These are phyloP conservation scores for Lepidothrix coronata DNA, from an alignment of 2,113 vertebrate genomes.

Conservation along the genomic window DNA sequence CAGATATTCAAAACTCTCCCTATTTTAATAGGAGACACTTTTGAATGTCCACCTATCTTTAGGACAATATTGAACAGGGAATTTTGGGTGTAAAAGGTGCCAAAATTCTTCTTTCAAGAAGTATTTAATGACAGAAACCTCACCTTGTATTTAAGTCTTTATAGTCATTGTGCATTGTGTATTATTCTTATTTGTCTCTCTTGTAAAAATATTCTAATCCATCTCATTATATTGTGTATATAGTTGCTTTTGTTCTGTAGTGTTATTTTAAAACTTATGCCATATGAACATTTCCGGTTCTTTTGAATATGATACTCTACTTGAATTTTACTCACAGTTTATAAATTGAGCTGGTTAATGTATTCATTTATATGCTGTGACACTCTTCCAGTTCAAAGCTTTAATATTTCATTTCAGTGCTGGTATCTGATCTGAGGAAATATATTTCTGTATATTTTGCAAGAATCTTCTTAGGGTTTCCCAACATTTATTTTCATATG, in stretches of 20 bases:
- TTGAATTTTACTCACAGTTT: constrained; percentile 7
- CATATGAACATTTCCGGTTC: neutral
- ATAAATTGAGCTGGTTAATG: constrained; percentile 7
- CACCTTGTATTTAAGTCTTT: neutral
- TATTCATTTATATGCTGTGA: constrained; percentile 10
- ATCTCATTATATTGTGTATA: neutral
- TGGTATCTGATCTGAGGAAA: constrained; percentile 12
- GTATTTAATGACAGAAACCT: neutral
- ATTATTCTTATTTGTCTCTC: neutral
- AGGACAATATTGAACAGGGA: neutral
- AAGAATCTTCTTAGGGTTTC: neutral
- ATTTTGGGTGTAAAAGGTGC: neutral
- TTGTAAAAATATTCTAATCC: neutral
- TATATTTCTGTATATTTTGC: neutral
- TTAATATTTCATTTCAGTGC: neutral
- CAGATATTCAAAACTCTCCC: neutral
- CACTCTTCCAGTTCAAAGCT: constrained; percentile 1
- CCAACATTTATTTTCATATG: neutral
- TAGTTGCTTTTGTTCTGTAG: neutral
- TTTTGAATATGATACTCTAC: neutral
- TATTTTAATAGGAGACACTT: neutral
- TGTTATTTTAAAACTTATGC: neutral
- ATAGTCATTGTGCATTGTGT: neutral
- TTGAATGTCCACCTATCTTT: neutral
- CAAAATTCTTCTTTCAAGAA: neutral